Percentiles rank a stretch among this genome's conserved stretches.
Evolutionary conservation across 2,797 vertebrate species (phyloP).

Genomic region (Lophotriccus pileatus): DNA sequence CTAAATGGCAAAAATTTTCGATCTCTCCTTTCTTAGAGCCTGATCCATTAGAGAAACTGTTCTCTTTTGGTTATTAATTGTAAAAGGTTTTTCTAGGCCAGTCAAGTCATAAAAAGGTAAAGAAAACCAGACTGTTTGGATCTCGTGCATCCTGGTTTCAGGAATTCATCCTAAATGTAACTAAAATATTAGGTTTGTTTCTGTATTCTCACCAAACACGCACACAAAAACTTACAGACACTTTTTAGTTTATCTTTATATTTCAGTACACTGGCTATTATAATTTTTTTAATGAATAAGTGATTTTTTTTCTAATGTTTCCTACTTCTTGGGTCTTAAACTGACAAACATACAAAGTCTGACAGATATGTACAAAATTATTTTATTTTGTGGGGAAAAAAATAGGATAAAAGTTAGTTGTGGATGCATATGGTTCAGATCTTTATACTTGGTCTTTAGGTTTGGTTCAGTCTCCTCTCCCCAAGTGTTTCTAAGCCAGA

Average conservation of each 20-base stretch:
- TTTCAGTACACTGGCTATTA: neutral
- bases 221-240: neutral
- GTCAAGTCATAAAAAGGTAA: neutral
- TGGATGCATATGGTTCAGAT: neutral
- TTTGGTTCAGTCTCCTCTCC: neutral
- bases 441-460: neutral
- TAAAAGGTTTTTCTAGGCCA: neutral
- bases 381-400: neutral
- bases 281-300: neutral
- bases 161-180: neutral
- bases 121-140: neutral
- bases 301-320: neutral
- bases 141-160: neutral
- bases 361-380: fast-evolving
- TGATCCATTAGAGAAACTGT: neutral
- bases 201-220: neutral
- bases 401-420: neutral
- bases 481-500: neutral
- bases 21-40: neutral
- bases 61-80: neutral
- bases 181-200: neutral
- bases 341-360: neutral
- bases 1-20: neutral
- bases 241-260: neutral
- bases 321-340: neutral